Evolutionary conservation across 1,140 invertebrate genomes (phyloP).

Genomic region (Notospermus geniculatus): DNA sequence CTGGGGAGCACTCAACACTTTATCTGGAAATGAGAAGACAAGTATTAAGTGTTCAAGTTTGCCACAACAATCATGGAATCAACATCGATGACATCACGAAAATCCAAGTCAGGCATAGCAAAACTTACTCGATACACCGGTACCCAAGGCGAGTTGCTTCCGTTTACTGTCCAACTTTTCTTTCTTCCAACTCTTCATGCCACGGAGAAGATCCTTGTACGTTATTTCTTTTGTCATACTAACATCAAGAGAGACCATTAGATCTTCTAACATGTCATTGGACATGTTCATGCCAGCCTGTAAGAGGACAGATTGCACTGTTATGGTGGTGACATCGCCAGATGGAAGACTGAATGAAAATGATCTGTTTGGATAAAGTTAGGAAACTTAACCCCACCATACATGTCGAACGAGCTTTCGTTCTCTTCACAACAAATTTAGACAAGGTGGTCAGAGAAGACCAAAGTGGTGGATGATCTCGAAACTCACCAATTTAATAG

Average conservation of each 20-base stretch:
- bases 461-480: no score
- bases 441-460: no score
- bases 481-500: slow-evolving; percentile 36
- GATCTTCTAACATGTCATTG: slow-evolving; percentile 41
- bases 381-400: no score
- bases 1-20: no score
- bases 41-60: neutral
- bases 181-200: slow-evolving; percentile 33
- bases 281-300: slow-evolving; percentile 44
- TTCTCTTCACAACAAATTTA: no score
- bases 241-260: slow-evolving; percentile 46
- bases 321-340: no score
- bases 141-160: neutral
- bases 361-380: no score
- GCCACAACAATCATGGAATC: neutral
- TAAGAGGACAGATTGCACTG: slow-evolving; percentile 14
- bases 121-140: neutral
- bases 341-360: no score
- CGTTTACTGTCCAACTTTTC: slow-evolving; percentile 34
- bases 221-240: slow-evolving; percentile 43
- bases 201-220: slow-evolving; percentile 45
- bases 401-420: no score
- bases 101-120: no score
- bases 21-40: neutral
- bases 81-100: no score